A percentile compares a stretch with the other conserved stretches of the same genome.
phyloP scores from a whole-genome alignment of 1,140 invertebrate genomes.

The Trichogramma pretiosum region DNA sequence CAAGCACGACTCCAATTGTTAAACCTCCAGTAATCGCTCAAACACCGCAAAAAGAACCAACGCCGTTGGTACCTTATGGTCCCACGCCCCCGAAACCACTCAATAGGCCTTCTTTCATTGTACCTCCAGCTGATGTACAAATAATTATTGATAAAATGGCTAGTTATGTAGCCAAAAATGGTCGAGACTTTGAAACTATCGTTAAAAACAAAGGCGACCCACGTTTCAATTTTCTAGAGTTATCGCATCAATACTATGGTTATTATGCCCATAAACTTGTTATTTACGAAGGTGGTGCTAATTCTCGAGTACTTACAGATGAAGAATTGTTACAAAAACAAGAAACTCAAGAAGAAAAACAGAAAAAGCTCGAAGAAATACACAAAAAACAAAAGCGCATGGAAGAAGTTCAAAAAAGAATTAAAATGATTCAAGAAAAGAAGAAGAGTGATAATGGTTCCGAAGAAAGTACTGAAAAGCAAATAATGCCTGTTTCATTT shows the following conservation, averaged over 20 bases:
- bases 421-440: slow-evolving; percentile 44
- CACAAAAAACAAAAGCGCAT: slow-evolving; percentile 42
- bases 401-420: slow-evolving; percentile 45
- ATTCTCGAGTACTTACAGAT: slow-evolving; percentile 39
- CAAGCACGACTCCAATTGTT: neutral
- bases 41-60: slow-evolving; percentile 23
- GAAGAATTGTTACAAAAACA: slow-evolving; percentile 41
- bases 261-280: slow-evolving; percentile 63
- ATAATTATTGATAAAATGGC: slow-evolving; percentile 94
- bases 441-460: slow-evolving; percentile 32
- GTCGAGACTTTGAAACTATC: slow-evolving; percentile 81
- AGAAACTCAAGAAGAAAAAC: slow-evolving; percentile 41
- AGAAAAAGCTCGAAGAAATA: slow-evolving; percentile 40
- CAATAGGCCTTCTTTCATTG: slow-evolving; percentile 45
- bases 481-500: slow-evolving; percentile 60
- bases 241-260: slow-evolving; percentile 61
- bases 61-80: slow-evolving; percentile 39
- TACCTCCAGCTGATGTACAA: slow-evolving; percentile 70
- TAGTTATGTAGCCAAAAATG: slow-evolving; percentile 89
- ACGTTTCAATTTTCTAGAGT: slow-evolving; percentile 72
- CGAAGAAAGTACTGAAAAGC: slow-evolving; percentile 24
- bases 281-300: slow-evolving; percentile 39
- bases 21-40: too few relatives aligned
- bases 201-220: slow-evolving; percentile 79
- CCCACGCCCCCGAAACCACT: slow-evolving; percentile 38